A percentile compares a stretch with the other conserved stretches of the same genome.
phyloP scores from a whole-genome alignment of 2,797 vertebrate species.

The Liasis olivaceus region DNA sequence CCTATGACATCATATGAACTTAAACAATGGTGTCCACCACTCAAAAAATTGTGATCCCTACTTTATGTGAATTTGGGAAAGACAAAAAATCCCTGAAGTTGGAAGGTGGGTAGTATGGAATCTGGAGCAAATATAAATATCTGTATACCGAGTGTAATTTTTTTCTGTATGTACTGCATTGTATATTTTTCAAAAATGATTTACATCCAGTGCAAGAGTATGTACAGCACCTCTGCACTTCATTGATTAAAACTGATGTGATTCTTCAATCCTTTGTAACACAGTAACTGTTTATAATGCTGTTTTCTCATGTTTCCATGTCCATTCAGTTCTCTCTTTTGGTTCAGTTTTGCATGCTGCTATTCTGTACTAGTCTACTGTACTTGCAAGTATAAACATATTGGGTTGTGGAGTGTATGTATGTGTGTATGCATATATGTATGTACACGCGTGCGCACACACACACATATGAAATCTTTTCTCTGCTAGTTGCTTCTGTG shows the following conservation, averaged over 20 bases:
- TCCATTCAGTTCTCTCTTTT: background rate
- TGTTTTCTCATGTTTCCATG: background rate
- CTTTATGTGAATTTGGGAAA: background rate
- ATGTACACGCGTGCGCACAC: too few relatives aligned
- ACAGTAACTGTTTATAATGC: background rate
- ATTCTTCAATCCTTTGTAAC: background rate
- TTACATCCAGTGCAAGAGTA: background rate
- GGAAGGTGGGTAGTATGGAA: background rate
- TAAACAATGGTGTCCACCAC: background rate
- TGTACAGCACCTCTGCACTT: background rate
- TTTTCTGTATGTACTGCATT: background rate
- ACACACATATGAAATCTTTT: conserved; percentile 26
- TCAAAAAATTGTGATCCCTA: background rate
- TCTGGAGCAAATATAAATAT: background rate
- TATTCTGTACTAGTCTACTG: conserved; percentile 35
- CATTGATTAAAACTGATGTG: background rate
- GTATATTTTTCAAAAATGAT: background rate
- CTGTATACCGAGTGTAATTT: background rate
- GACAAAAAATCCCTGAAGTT: background rate
- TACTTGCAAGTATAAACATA: background rate
- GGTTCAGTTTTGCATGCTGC: conserved; percentile 41
- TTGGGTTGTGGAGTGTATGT: conserved; percentile 1
- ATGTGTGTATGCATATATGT: conserved; percentile 11
- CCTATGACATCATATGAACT: background rate
- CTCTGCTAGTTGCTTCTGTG: conserved; percentile 37